These are phyloP conservation scores for Seriola quinqueradiata DNA, from an alignment of 2,113 vertebrate species.

Conservation along the genomic window DNA sequence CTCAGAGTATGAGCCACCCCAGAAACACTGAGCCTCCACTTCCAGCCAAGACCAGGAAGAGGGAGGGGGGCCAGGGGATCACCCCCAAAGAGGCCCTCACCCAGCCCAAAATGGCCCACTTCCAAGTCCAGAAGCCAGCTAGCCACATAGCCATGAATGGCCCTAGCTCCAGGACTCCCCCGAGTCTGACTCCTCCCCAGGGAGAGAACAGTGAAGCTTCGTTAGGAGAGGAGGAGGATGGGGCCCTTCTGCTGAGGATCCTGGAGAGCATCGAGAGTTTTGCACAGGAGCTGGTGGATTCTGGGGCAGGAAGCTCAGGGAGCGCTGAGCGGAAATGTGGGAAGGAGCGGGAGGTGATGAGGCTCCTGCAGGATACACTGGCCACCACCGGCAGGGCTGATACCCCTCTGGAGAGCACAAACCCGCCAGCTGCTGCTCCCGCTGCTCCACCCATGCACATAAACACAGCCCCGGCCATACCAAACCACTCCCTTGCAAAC, in stretches of 20 bases:
- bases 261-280: slow-evolving; percentile 98
- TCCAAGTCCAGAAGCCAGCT: slow-evolving; percentile 75
- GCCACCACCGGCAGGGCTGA: slow-evolving; percentile 84
- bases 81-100: slow-evolving; percentile 36
- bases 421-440: slow-evolving; percentile 19
- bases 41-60: slow-evolving; percentile 80
- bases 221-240: slow-evolving; percentile 91
- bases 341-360: slow-evolving; percentile 97
- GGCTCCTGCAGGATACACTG: slow-evolving; percentile 95
- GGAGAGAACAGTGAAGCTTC: slow-evolving; percentile 74
- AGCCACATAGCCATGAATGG: slow-evolving; percentile 80
- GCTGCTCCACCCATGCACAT: slow-evolving; percentile 21
- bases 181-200: slow-evolving; percentile 25
- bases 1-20: slow-evolving; percentile 91
- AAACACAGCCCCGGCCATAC: slow-evolving; percentile 51
- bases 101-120: slow-evolving; percentile 67
- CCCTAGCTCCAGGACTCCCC: slow-evolving; percentile 44
- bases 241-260: slow-evolving; percentile 92
- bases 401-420: slow-evolving; percentile 67
- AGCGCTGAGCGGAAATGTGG: slow-evolving; percentile 85
- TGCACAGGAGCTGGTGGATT: slow-evolving; percentile 97
- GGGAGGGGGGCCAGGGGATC: slow-evolving; percentile 62
- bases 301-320: slow-evolving; percentile 90
- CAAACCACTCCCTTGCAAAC: slow-evolving; percentile 54
- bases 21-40: slow-evolving; percentile 83